A percentile compares a stretch with the other conserved stretches of the same genome.
Evolutionary conservation across 2,888 invertebrate species (phyloP).

Genomic region (Biston betularia): DNA sequence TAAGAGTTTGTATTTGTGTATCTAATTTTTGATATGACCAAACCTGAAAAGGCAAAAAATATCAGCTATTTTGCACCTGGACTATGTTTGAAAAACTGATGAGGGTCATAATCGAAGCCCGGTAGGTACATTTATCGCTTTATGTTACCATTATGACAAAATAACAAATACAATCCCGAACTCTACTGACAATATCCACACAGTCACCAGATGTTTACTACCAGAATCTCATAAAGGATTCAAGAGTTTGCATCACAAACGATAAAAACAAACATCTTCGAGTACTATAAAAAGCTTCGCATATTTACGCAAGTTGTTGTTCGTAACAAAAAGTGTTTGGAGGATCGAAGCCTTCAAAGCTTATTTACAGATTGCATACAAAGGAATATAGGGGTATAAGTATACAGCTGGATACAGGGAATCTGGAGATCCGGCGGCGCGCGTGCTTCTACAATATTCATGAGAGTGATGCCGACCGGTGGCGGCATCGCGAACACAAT

Average conservation of each 20-base stretch:
- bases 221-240: slow-evolving; percentile 28
- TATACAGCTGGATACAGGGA: slow-evolving; percentile 63
- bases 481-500: slow-evolving; percentile 59
- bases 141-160: slow-evolving; percentile 5
- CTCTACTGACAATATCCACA: slow-evolving; percentile 19
- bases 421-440: slow-evolving; percentile 67
- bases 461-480: slow-evolving; percentile 61
- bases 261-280: slow-evolving; percentile 35
- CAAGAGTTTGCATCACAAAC: slow-evolving; percentile 31
- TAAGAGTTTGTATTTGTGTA: too few relatives aligned
- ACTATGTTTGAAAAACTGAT: too few relatives aligned
- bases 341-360: slow-evolving; percentile 25
- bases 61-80: too few relatives aligned
- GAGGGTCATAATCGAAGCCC: too few relatives aligned
- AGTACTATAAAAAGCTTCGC: slow-evolving; percentile 35
- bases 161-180: not conserved
- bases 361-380: slow-evolving; percentile 37
- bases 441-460: slow-evolving; percentile 75
- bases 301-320: slow-evolving; percentile 37
- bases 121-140: not conserved
- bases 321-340: slow-evolving; percentile 32
- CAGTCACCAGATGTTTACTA: slow-evolving; percentile 35
- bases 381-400: slow-evolving; percentile 54
- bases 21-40: too few relatives aligned
- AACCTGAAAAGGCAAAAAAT: too few relatives aligned